Evolutionary conservation across 2,113 vertebrate species (phyloP), one percentile per base, ranked within the genome.

Genomic region (Martes martes): DNA sequence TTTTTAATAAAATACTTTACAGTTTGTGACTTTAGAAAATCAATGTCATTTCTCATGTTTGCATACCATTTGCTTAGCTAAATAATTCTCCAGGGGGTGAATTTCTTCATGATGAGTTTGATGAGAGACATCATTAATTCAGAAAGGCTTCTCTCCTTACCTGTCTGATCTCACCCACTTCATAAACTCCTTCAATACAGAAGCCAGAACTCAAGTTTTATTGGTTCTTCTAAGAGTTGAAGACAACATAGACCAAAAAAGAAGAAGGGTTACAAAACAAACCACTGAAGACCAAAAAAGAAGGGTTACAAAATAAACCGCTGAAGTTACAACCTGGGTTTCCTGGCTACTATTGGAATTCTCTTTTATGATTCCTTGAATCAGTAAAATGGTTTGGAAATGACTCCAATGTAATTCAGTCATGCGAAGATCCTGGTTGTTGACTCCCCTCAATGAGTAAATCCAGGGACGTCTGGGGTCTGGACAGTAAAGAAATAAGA

Each of bases 11-110:
- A 74, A 96, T 82, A 83, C 24, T 71, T 95, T 96, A 63, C 10
- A 91, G n/a, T 36, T 89, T 24, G 67, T 88, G 55, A 85, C 80
- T 78, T 94, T 95, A 87, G 88, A 93, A 95, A 82, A 81, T 89
- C 89, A 67, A 55, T 91, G 59, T 4, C 42, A 45, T 89, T 79
- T 86, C 84, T 89, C 82, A 71, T 19, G 69, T 84, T 93, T 96
- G 57, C 47, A 63, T 50, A 95, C 33, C 47, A 67, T 93, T 93
- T 89, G 47, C 52, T 91, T 73, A 85, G 91, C 33, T 73, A 52
- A 39, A 39, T 80, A 69, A 84, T 80, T 74, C 82, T 92, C 79
- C 69, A 47, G 47, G 52, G 76, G 76, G 50, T 50, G 80, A 39
- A 39, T 86, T 47, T 85, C 73, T 86, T 89, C 36, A 7, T 52